Evolutionary conservation across 53 echinoderm and acorn worm species (phyloP).

Genomic region (Echinometra lucunter): DNA sequence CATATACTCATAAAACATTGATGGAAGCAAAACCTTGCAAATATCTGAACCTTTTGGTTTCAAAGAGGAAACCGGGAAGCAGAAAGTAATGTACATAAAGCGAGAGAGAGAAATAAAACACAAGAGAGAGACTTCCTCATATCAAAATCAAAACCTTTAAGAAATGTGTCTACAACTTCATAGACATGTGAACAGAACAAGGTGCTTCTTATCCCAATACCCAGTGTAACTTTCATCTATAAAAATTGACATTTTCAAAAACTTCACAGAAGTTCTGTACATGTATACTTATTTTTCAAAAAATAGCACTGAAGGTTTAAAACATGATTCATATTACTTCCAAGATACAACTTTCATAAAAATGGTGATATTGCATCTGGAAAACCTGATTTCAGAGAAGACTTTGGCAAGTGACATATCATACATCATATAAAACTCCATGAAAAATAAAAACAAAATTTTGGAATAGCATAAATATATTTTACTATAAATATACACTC

Average conservation of each 20-base stretch:
- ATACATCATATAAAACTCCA: not conserved
- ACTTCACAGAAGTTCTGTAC: not conserved
- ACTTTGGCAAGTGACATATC: slow-evolving; percentile 8
- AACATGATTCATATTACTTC: not conserved
- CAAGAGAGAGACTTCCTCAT: not conserved
- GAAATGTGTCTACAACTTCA: not conserved
- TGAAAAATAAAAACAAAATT: not conserved
- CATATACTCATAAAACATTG: too few relatives aligned
- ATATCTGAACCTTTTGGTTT: not conserved
- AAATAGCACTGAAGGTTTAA: not conserved
- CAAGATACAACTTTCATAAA: not conserved
- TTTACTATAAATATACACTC: not conserved
- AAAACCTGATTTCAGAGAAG: slow-evolving; percentile 9
- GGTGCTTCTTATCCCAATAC: not conserved
- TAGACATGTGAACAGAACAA: not conserved
- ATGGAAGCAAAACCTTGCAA: too few relatives aligned
- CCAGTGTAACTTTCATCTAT: not conserved
- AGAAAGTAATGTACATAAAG: not conserved
- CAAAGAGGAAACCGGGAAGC: not conserved
- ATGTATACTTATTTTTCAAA: not conserved
- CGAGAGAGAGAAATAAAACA: too few relatives aligned
- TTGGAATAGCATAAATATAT: not conserved
- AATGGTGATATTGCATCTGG: slow-evolving; percentile 9
- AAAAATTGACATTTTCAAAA: not conserved
- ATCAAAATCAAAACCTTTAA: not conserved